Evolutionary conservation across 1,140 invertebrate species (phyloP), one percentile per base, ranked within the genome.

Genomic region (Condylostylus longicornis): DNA sequence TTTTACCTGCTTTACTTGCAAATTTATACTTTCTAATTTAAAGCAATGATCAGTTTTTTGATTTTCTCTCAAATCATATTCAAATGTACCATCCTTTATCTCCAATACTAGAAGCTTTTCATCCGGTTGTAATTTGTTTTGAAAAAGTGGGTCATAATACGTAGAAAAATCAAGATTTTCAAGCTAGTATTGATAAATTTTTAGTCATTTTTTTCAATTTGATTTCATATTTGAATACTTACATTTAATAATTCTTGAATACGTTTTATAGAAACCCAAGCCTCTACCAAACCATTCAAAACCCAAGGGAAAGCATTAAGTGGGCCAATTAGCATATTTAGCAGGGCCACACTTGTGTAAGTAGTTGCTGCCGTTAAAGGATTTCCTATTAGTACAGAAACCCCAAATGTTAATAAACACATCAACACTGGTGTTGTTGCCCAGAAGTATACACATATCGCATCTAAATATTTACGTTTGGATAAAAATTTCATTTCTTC

Each of bases 241-340:
- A 57, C 48, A 41, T 59, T 48, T 41, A 56, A 35, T 18, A 90
- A 63, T 49, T 71, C 71, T 51, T 87, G 77, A 38, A 94, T 74
- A 49, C 88, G 68, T 56, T 81, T 82, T 4, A 90, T 53, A 0
- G 86, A 91, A 0, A 91, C 81, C 79, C 79, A 91, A 0, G 90
- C 84, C 65, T 97, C 91, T 13, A 93, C 82, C 2, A 98, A 62
- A 1, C 93, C 94, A 67, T 96, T 98, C 2, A 99, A 61, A 4
- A 98, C 93, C 94, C 94, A 98, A 2, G 95, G 95, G 62, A 98
- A 94, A 1, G 89, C 83, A 67, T 98, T 98, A 28, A 98, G 64
- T 2, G 95, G 95, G 27, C 75, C 74, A 43, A 98, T 96, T 18
- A 99, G 65, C 83, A 98, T 95, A 53, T 94, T 89, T 22, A 98